phyloP scores from a whole-genome alignment of 2,888 invertebrate species.

The Hirtodrosophila duncani region DNA sequence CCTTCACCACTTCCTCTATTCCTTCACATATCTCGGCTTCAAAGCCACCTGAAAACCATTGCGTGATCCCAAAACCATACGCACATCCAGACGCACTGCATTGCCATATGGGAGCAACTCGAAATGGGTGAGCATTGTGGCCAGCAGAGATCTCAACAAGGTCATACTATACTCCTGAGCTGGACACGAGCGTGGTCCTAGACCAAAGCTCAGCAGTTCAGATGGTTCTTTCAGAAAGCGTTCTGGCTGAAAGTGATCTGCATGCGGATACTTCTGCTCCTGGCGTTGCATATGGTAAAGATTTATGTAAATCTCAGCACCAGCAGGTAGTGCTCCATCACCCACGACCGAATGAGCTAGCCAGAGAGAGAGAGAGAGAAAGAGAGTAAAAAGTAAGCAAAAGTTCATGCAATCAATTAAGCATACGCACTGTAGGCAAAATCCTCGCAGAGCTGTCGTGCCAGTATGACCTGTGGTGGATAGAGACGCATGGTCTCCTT shows the following conservation, averaged over 20 bases:
- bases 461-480: slow-evolving; percentile 80
- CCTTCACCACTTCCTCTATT: too few relatives aligned
- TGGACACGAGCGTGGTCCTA: slow-evolving; percentile 60
- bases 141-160: slow-evolving; percentile 44
- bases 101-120: slow-evolving; percentile 58
- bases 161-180: slow-evolving; percentile 42
- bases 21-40: slow-evolving; percentile 12
- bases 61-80: slow-evolving; percentile 40
- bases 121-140: slow-evolving; percentile 43
- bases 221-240: slow-evolving; percentile 31
- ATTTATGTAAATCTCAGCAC: slow-evolving; percentile 53
- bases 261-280: slow-evolving; percentile 15
- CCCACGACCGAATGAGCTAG: slow-evolving; percentile 49
- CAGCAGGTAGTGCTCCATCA: slow-evolving; percentile 47
- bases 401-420: background rate
- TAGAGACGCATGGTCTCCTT: slow-evolving; percentile 83
- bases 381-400: too few relatives aligned
- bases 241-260: slow-evolving; percentile 45
- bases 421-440: slow-evolving; percentile 54
- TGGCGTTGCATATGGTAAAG: slow-evolving; percentile 47
- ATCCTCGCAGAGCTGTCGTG: slow-evolving; percentile 40
- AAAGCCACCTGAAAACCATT: slow-evolving; percentile 61
- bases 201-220: slow-evolving; percentile 40
- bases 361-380: background rate
- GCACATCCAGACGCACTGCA: slow-evolving; percentile 36